Evolutionary conservation across 1,140 invertebrate species (phyloP), one percentile per base, ranked within the genome.

Genomic region (Bombus soroeensis): DNA sequence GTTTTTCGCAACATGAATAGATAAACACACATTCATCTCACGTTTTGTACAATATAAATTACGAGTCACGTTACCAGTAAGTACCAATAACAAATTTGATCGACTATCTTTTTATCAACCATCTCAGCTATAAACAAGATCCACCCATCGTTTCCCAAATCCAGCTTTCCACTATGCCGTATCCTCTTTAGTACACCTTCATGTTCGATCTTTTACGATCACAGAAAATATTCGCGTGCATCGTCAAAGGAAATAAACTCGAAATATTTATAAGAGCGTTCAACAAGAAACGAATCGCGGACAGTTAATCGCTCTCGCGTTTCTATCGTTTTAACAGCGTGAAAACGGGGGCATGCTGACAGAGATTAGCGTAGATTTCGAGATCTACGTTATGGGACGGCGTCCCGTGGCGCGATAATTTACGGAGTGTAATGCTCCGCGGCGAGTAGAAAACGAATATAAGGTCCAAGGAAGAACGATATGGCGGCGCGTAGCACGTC

Each of bases 341-440:
- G 57, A 70, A 68, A 70, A 68, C 43, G 81, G 10, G 43, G 39
- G 6, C 3, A 9, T 25, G 18, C 28, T 15, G 47, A 64, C 28
- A 43, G 32, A 77, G 66, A 83, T 83, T 77, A 68, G 81, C 73
- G 62, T 32, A 43, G 81, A 76, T 76, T 32, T 76, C 25, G 53
- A 77, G 57, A 62, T 47, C 47, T 53, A 22, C 47, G 47, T 53
- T 53, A 53, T 18, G 47, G 47, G 6, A 22, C 6, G 64, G 64
- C 12, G 28, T 39, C 34, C 62, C 34, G 43, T 53, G 41, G 39
- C 37, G 32, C 62, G 43, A 70, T 68, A 68, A 77, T 83, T 83
- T 57, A 83, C 74, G 37, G 18, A 43, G 34, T 37, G 70, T 78
- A 71, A 83, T 41, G 41, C 34, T 39, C 22, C 81, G 32, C 57